Conservation (phyloP, 2,888 invertebrate species). For the Amphipyra tragopoginis region DNA sequence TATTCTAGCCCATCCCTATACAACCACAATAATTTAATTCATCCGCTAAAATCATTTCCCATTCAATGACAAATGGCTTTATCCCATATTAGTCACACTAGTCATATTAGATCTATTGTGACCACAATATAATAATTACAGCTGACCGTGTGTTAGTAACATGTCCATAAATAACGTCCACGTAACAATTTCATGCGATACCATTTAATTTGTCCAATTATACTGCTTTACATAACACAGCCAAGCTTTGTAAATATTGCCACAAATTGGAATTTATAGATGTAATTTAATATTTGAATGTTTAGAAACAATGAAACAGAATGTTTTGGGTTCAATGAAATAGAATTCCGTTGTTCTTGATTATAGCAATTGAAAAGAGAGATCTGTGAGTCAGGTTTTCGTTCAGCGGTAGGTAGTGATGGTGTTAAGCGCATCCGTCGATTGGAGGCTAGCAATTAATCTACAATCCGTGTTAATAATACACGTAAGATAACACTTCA, state of each 20-base stretch:
- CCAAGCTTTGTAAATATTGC: slow-evolving; percentile 34
- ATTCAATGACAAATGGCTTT: not conserved
- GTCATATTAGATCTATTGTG: slow-evolving; percentile 33
- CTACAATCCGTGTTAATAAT: too few species aligned
- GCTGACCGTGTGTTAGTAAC: slow-evolving; percentile 34
- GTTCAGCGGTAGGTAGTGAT: too few species aligned
- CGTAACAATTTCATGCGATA: slow-evolving; percentile 50
- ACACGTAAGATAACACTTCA: too few species aligned
- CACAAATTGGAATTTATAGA: slow-evolving; percentile 44
- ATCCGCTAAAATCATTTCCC: too few species aligned
- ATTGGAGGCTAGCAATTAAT: too few species aligned
- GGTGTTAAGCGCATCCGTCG: too few species aligned
- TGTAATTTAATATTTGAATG: slow-evolving; percentile 20
- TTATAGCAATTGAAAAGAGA: not conserved
- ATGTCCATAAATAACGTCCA: slow-evolving; percentile 50
- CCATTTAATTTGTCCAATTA: slow-evolving; percentile 54
- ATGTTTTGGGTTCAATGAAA: slow-evolving; percentile 3
- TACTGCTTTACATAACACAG: slow-evolving; percentile 45
- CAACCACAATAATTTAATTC: too few species aligned
- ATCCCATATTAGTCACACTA: slow-evolving; percentile 29
- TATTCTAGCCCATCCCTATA: too few species aligned
- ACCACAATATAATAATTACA: slow-evolving; percentile 37
- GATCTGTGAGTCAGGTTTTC: too few species aligned
- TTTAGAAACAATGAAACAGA: slow-evolving; percentile 34
- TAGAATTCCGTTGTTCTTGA: not conserved